Evolutionary conservation across 2,797 vertebrate species (phyloP).

Genomic region (Lutjanus argentimaculatus): DNA sequence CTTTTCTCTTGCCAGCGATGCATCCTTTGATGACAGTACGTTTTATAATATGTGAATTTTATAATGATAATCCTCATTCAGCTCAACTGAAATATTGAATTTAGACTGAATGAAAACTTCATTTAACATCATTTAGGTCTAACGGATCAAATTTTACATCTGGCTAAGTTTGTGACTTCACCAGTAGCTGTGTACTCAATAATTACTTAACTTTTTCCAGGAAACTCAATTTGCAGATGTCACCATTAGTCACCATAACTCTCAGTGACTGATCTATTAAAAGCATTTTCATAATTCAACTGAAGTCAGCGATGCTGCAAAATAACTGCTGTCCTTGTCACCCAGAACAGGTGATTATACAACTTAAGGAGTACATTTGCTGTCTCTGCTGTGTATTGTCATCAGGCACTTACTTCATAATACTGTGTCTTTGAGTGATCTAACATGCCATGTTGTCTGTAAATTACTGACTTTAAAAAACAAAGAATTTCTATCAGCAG

Average conservation of each 20-base stretch:
- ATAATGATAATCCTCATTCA: not conserved
- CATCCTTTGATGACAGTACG: not conserved
- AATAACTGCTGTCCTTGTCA: not conserved
- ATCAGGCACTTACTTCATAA: not conserved
- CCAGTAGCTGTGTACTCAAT: not conserved
- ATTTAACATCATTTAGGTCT: conserved; percentile 8
- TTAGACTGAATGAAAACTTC: conserved; percentile 5
- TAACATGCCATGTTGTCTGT: not conserved
- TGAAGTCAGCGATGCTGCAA: conserved; percentile 12
- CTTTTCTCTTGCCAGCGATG: not conserved
- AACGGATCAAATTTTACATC: conserved; percentile 14
- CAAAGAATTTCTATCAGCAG: not conserved
- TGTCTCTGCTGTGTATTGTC: not conserved
- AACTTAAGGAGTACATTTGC: not conserved
- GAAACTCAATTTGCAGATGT: conserved; percentile 18
- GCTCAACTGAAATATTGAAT: not conserved
- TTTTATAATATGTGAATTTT: not conserved
- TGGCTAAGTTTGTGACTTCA: conserved; percentile 1
- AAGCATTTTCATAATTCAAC: conserved; percentile 12
- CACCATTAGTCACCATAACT: conserved; percentile 5
- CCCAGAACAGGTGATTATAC: not conserved
- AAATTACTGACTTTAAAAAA: not conserved
- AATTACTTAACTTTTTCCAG: conserved; percentile 4
- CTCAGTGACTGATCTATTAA: conserved; percentile 15
- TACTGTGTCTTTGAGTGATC: not conserved